Evolutionary conservation across 1,140 invertebrate genomes (phyloP).

Genomic region (Cherax quadricarinatus): DNA sequence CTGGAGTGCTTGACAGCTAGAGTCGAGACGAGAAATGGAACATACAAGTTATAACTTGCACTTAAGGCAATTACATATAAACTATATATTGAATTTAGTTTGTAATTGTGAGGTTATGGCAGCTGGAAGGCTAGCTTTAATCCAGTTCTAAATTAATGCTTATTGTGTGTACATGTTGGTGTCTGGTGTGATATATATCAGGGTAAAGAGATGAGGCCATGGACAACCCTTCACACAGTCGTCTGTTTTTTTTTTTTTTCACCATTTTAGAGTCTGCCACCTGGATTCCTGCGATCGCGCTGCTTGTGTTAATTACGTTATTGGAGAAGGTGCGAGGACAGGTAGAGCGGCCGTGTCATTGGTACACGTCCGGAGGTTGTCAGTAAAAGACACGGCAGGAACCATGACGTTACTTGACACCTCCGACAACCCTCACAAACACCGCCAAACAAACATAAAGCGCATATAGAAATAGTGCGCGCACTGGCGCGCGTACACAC

Average conservation of each 20-base stretch:
- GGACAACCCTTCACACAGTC: neutral
- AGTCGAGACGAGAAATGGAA: slow-evolving; percentile 56
- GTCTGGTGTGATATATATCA: neutral
- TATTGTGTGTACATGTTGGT: neutral
- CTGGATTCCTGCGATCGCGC: neutral
- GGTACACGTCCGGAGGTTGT: neutral
- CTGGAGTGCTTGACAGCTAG: slow-evolving; percentile 43
- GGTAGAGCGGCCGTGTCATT: neutral
- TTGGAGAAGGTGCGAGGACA: neutral
- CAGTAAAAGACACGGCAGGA: neutral
- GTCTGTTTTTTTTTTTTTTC: neutral
- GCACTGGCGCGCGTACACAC: neutral
- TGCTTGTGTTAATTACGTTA: neutral
- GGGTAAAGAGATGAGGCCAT: neutral
- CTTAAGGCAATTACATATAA: slow-evolving; percentile 53
- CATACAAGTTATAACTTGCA: slow-evolving; percentile 54
- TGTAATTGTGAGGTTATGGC: slow-evolving; percentile 15
- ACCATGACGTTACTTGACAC: neutral
- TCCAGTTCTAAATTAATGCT: slow-evolving; percentile 9
- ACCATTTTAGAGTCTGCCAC: neutral
- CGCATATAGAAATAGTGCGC: too few species aligned
- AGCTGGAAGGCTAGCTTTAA: slow-evolving; percentile 5
- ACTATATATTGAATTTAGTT: slow-evolving; percentile 57
- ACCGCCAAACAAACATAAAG: neutral
- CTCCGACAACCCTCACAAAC: neutral